Percentiles rank a stretch among this genome's conserved stretches.
These are phyloP conservation scores for Callinectes sapidus DNA, from an alignment of 2,888 invertebrate species.

Conservation along the genomic window DNA sequence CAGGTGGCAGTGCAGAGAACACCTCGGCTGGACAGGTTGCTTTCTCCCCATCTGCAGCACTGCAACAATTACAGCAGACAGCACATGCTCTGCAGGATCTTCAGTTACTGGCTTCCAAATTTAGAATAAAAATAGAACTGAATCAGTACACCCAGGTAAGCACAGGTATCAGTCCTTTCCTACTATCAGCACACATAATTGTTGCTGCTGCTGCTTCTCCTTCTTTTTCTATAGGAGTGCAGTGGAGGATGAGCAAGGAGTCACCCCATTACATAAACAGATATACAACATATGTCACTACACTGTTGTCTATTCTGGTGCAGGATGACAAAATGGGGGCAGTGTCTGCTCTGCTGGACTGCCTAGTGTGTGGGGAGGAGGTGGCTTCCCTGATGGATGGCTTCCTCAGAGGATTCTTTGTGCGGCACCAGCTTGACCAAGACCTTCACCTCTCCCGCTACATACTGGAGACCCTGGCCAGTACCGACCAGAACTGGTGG, in stretches of 20 bases:
- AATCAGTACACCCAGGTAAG: slow-evolving; percentile 66
- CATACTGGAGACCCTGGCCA: slow-evolving; percentile 57
- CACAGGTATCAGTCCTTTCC: not conserved
- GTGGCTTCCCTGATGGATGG: slow-evolving; percentile 59
- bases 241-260: too few species aligned
- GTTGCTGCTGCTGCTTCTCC: not conserved
- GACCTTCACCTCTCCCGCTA: slow-evolving; percentile 60
- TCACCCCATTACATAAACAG: too few species aligned
- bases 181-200: not conserved
- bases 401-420: slow-evolving; percentile 59
- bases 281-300: too few species aligned
- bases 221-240: not conserved
- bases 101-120: slow-evolving; percentile 56
- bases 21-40: slow-evolving; percentile 63
- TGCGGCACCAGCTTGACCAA: slow-evolving; percentile 49
- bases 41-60: slow-evolving; percentile 57
- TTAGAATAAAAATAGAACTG: slow-evolving; percentile 61
- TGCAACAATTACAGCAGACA: slow-evolving; percentile 65
- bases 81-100: slow-evolving; percentile 68
- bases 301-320: not conserved
- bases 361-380: slow-evolving; percentile 69
- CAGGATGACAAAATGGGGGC: slow-evolving; percentile 61
- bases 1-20: slow-evolving; percentile 51
- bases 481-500: slow-evolving; percentile 66
- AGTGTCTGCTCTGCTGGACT: slow-evolving; percentile 63